Percentiles rank a stretch among this genome's conserved stretches.
Evolutionary conservation across 1,140 invertebrate species (phyloP).

Genomic region (Nylanderia fulva): DNA sequence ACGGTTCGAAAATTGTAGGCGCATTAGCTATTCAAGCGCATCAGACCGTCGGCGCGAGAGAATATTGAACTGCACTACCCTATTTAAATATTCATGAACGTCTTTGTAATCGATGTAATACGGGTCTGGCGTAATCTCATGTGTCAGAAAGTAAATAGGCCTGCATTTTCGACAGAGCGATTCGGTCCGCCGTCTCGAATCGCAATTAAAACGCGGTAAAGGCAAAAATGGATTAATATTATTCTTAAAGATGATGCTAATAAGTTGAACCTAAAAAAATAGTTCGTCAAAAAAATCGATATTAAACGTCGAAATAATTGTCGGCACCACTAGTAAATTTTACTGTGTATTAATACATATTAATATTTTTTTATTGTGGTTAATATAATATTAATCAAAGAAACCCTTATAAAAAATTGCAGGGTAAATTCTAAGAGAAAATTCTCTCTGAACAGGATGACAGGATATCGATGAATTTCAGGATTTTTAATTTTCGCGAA

Average conservation of each 20-base stretch:
- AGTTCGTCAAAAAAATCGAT: not conserved
- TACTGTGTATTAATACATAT: too few species aligned
- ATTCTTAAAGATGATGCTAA: not conserved
- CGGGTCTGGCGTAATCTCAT: constrained; percentile 72
- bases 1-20: constrained; percentile 72
- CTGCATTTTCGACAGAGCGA: constrained; percentile 65
- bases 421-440: too few species aligned
- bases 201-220: constrained; percentile 44
- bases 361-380: too few species aligned
- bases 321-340: too few species aligned
- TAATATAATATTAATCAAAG: too few species aligned
- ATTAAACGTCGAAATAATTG: not conserved
- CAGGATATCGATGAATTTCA: too few species aligned
- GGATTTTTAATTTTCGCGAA: too few species aligned
- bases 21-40: constrained; percentile 72
- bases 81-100: constrained; percentile 77
- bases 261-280: not conserved
- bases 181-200: constrained; percentile 27
- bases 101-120: constrained; percentile 77
- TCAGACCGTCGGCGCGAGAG: constrained; percentile 61
- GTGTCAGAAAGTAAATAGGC: constrained; percentile 75
- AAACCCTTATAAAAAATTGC: too few species aligned
- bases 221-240: not conserved
- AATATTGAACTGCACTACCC: constrained; percentile 74
- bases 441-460: too few species aligned